These are phyloP conservation scores for Drosophila guanche DNA, from an alignment of 1,140 invertebrate genomes.

Conservation along the genomic window DNA sequence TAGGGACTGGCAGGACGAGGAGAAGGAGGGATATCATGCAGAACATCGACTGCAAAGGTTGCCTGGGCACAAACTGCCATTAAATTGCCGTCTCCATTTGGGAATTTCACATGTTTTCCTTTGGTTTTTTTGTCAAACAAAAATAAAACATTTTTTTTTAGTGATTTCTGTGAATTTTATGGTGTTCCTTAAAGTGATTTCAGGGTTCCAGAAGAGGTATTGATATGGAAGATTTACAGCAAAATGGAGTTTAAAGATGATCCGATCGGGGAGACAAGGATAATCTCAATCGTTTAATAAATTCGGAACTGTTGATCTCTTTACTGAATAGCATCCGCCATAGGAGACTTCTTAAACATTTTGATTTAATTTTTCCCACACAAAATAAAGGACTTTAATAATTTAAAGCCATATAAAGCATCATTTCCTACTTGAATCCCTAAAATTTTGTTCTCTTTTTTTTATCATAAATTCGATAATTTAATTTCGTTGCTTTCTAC, in stretches of 20 bases:
- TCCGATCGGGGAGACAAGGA: not conserved
- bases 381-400: too few species aligned
- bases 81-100: conserved; percentile 60
- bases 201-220: conserved; percentile 20
- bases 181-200: conserved; percentile 7
- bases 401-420: too few species aligned
- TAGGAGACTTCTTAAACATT: too few species aligned
- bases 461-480: conserved; percentile 11
- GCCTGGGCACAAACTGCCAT: conserved; percentile 59
- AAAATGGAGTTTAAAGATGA: too few species aligned
- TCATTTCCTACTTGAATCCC: too few species aligned
- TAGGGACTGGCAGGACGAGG: not conserved
- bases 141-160: conserved; percentile 55
- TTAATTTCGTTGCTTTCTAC: conserved; percentile 8
- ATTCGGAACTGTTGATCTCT: not conserved
- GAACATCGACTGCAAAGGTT: conserved; percentile 64
- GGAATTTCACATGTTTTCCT: conserved; percentile 35
- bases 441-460: too few species aligned
- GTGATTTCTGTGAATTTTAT: conserved; percentile 54
- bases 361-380: too few species aligned
- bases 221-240: conserved; percentile 9
- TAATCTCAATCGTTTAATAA: not conserved
- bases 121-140: conserved; percentile 18
- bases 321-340: too few species aligned
- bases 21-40: conserved; percentile 11